phyloP scores from a whole-genome alignment of 2,888 invertebrate genomes.

The Dicranocentrus wangi region DNA sequence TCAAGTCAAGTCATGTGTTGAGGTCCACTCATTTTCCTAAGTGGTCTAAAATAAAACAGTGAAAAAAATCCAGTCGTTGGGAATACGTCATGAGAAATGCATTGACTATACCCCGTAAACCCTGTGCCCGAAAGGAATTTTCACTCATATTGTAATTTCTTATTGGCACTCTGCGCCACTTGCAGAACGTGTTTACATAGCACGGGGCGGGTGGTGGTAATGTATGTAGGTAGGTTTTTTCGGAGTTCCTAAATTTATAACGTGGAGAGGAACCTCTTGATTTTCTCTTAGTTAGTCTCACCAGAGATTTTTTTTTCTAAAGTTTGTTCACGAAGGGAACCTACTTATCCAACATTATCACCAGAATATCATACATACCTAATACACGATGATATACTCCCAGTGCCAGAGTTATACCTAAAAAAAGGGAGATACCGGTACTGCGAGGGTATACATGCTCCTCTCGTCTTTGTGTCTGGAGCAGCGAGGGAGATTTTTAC shows the following conservation, averaged over 20 bases:
- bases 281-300: conserved; percentile 24
- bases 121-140: neutral
- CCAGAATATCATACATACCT: too few species aligned
- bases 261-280: conserved; percentile 30
- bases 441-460: too few species aligned
- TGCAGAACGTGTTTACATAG: too few species aligned
- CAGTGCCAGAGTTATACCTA: neutral
- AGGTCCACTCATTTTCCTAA: conserved; percentile 10
- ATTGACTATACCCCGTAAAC: neutral
- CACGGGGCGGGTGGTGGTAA: too few species aligned
- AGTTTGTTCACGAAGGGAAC: too few species aligned
- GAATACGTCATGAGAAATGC: neutral
- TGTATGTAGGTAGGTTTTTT: too few species aligned
- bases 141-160: neutral
- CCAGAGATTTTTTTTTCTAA: conserved; percentile 40
- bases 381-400: too few species aligned
- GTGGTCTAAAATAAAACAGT: neutral
- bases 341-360: too few species aligned
- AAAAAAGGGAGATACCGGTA: neutral
- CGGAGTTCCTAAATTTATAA: conserved; percentile 38
- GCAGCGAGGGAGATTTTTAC: conserved; percentile 9
- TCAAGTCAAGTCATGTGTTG: neutral
- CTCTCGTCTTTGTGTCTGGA: neutral
- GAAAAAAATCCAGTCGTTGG: neutral
- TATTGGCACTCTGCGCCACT: neutral